These are phyloP conservation scores for Monodelphis domestica DNA, from an alignment of 2,797 vertebrate species.

Conservation along the genomic window DNA sequence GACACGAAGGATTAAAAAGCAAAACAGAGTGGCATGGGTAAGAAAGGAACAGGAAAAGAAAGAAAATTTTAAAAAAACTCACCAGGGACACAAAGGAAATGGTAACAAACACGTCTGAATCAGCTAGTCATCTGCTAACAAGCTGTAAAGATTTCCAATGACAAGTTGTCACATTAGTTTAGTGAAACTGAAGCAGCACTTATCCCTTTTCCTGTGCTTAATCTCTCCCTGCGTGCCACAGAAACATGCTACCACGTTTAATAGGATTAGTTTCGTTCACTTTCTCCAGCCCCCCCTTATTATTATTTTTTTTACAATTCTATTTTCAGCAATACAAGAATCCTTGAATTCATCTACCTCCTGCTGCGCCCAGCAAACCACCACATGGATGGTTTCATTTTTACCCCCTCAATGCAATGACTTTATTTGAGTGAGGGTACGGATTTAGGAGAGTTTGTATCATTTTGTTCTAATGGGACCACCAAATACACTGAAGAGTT, in stretches of 20 bases:
- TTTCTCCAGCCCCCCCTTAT: constrained; percentile 79
- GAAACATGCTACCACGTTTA: constrained; percentile 88
- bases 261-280: constrained; percentile 88
- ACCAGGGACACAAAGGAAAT: constrained; percentile 84
- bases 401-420: constrained; percentile 18
- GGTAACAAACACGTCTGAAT: constrained; percentile 88
- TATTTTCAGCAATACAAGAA: constrained; percentile 78
- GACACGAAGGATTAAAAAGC: constrained; percentile 86
- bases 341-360: constrained; percentile 72
- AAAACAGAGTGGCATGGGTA: constrained; percentile 83
- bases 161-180: constrained; percentile 91
- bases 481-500: not conserved
- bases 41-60: constrained; percentile 86
- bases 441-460: not conserved
- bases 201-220: constrained; percentile 89
- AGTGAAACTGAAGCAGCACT: constrained; percentile 89
- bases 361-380: constrained; percentile 61
- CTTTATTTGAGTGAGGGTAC: constrained; percentile 49
- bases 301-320: constrained; percentile 79
- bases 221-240: constrained; percentile 86
- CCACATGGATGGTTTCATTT: constrained; percentile 15
- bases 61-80: constrained; percentile 71
- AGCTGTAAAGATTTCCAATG: constrained; percentile 89
- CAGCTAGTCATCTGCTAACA: constrained; percentile 88
- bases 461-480: not conserved